A percentile compares a stretch with the other conserved stretches of the same genome.
phyloP scores from a whole-genome alignment of 2,113 vertebrate species.

The Toxotes chatareus region DNA sequence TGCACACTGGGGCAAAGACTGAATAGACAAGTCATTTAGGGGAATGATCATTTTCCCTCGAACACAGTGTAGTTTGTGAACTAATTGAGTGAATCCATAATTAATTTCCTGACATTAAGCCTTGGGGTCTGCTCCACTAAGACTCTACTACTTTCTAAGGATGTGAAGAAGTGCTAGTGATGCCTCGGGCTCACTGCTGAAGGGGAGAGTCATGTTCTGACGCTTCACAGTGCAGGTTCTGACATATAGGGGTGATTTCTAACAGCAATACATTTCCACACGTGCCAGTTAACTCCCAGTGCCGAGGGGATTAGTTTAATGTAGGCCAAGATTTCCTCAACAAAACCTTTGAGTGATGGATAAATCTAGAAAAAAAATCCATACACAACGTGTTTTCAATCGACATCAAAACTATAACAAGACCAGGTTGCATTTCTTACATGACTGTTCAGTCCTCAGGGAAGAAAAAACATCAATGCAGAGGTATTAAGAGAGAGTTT shows the following conservation, averaged over 20 bases:
- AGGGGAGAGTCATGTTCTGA: conserved; percentile 35
- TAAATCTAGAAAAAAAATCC: conserved; percentile 64
- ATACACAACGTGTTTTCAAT: conserved; percentile 38
- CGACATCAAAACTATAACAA: neutral
- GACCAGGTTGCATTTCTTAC: conserved; percentile 5
- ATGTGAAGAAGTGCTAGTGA: conserved; percentile 48
- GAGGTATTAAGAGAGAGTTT: neutral
- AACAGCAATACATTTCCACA: conserved; percentile 33
- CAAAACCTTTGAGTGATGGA: conserved; percentile 43
- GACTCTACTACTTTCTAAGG: conserved; percentile 64
- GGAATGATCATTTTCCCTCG: conserved; percentile 71
- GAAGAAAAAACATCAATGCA: conserved; percentile 8
- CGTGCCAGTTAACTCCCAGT: conserved; percentile 14
- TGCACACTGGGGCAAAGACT: conserved; percentile 58
- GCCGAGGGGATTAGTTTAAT: conserved; percentile 17
- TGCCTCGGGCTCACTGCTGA: conserved; percentile 58
- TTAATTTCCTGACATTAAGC: conserved; percentile 82
- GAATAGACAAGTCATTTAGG: conserved; percentile 66
- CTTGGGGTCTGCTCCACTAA: conserved; percentile 66
- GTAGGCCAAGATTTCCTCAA: conserved; percentile 33
- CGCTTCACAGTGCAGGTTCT: conserved; percentile 30
- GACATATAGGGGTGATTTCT: conserved; percentile 55
- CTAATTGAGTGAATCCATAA: conserved; percentile 82
- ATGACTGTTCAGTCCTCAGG: conserved; percentile 8
- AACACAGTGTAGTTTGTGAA: conserved; percentile 76